A percentile compares a stretch with the other conserved stretches of the same genome.
phyloP scores from a whole-genome alignment of 2,797 vertebrate species.

The Lates japonicus region DNA sequence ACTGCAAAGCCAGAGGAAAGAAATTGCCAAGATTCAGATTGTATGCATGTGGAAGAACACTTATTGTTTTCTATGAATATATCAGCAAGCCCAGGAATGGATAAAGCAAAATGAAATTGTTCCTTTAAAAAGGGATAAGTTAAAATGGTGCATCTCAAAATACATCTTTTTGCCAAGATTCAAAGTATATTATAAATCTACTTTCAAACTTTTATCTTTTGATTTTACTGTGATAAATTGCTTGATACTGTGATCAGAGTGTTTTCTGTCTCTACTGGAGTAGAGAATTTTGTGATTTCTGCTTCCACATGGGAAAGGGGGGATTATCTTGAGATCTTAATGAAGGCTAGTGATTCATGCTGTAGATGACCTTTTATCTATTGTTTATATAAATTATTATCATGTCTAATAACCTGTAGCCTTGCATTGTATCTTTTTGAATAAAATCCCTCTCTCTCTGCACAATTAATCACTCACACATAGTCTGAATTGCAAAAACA shows the following conservation, averaged over 20 bases:
- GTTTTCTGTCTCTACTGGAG: not conserved
- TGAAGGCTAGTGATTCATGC: slow-evolving; percentile 8
- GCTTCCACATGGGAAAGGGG: not conserved
- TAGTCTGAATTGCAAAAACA: not conserved
- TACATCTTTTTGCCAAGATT: slow-evolving; percentile 43
- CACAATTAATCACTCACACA: not conserved
- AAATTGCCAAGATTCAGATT: slow-evolving; percentile 71
- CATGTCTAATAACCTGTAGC: not conserved
- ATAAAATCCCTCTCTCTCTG: not conserved
- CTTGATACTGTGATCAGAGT: slow-evolving; percentile 35
- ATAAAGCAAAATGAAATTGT: slow-evolving; percentile 64
- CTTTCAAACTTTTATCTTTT: slow-evolving; percentile 46
- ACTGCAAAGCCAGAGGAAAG: slow-evolving; percentile 68
- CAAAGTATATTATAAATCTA: slow-evolving; percentile 43
- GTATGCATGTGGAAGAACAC: slow-evolving; percentile 68
- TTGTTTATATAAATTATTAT: not conserved
- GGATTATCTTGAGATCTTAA: slow-evolving; percentile 10
- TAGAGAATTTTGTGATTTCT: slow-evolving; percentile 8
- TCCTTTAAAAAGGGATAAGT: slow-evolving; percentile 57
- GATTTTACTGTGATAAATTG: slow-evolving; percentile 46
- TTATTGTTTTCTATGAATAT: slow-evolving; percentile 84
- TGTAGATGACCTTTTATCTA: not conserved
- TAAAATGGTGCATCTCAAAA: slow-evolving; percentile 65
- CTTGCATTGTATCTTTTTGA: not conserved
- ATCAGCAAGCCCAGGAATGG: slow-evolving; percentile 64